Evolutionary conservation across 2,888 invertebrate genomes (phyloP).

Genomic region (Camptogramma bilineatum): DNA sequence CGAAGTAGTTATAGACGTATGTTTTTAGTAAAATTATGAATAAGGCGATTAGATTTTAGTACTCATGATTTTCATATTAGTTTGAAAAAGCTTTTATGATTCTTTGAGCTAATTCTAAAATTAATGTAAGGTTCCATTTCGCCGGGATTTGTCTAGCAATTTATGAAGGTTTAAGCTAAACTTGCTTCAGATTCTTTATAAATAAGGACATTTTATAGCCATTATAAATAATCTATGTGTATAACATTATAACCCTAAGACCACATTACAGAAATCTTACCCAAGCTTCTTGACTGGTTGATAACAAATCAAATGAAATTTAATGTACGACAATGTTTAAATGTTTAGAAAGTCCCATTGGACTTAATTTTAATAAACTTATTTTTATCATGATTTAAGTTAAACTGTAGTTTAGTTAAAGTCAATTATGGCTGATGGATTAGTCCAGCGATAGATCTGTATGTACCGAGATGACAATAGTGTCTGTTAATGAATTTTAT

Average conservation of each 20-base stretch:
- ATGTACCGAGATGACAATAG: conserved; percentile 35
- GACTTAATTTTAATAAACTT: not conserved
- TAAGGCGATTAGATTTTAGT: conserved; percentile 8
- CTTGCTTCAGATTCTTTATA: not conserved
- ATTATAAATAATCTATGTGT: not conserved
- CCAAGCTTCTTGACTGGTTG: not conserved
- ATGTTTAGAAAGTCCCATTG: not conserved
- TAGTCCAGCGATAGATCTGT: conserved; percentile 44
- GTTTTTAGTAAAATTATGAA: not conserved
- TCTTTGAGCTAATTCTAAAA: conserved; percentile 5
- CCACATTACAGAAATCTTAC: not conserved
- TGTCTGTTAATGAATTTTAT: conserved; percentile 34
- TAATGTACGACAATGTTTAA: not conserved
- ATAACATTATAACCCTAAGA: not conserved
- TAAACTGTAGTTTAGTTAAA: conserved; percentile 5
- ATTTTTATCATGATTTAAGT: not conserved
- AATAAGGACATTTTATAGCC: not conserved
- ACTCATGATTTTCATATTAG: conserved; percentile 2
- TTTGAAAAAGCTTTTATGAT: not conserved
- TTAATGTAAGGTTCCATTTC: conserved; percentile 3
- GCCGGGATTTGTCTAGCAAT: conserved; percentile 60
- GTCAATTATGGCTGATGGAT: conserved; percentile 35
- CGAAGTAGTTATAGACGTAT: not conserved
- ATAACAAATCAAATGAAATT: not conserved
- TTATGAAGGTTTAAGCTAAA: conserved; percentile 2